Evolutionary conservation across 2,113 vertebrate genomes (phyloP), one percentile per base, ranked within the genome.

Genomic region (Psephotus haematonotus): DNA sequence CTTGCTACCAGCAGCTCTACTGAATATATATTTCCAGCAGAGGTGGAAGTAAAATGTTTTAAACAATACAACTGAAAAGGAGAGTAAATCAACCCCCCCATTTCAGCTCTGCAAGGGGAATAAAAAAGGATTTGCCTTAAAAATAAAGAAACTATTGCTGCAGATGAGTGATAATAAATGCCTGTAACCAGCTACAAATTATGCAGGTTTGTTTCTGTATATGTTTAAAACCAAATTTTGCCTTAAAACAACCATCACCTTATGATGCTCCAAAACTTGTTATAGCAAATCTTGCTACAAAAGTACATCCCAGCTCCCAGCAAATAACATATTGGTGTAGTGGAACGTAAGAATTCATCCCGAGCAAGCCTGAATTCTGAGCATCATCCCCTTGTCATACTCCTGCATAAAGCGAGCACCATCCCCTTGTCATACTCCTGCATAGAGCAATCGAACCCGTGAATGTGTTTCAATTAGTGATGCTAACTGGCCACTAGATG

Each of bases 401-500:
- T 39, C 72, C 46, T 5, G 43, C 43, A 43, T 43, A 43, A 43
- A 43, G 43, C 15, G 16, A 43, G 43, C 39, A 1, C 9, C 0
- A 1, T 9, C 71, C 37, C 47, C 35, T 27, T 28, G 2, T 22
- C 68, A 53, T 28, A 44, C 43, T 44, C 43, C 46, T 47, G 69
- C 64, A 55, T 7, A 41, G 44, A 60, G 19, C 57, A 52, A 77
- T 7, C 0, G 2, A 57, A 59, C 9, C 19, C 4, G 12, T 1
- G 5, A 59, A 37, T 4, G 10, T 0, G 1, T 52, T 77, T 55
- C 52, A 20, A 33, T n/a, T 5, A 74, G 11, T 19, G 55, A 81
- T 37, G 37, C 75, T 67, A 53, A 37, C 5, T 53, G 81, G 77
- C 95, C 93, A 91, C 95, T 67, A 96, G 96, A 88, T 95, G 95